Evolutionary conservation across 2,113 vertebrate species (phyloP).

Genomic region (Archilochus colubris): DNA sequence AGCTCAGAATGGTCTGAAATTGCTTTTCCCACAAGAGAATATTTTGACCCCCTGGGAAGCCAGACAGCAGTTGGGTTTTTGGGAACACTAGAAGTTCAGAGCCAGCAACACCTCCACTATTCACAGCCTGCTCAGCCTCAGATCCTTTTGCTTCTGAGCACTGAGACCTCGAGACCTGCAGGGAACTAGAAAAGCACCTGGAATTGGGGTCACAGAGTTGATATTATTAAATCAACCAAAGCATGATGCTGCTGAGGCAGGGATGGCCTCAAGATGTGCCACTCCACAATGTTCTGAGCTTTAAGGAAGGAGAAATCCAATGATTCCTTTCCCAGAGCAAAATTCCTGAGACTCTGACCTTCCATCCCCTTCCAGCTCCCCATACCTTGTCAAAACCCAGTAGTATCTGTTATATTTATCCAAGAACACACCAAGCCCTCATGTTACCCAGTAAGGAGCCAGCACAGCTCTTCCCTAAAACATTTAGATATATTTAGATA

Average conservation of each 20-base stretch:
- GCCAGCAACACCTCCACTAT: neutral
- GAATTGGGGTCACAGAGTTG: neutral
- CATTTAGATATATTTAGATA: accelerated
- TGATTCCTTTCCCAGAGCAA: neutral
- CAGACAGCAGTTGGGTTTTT: neutral
- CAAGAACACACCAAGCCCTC: neutral
- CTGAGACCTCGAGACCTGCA: neutral
- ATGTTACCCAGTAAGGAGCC: accelerated
- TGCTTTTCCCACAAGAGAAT: neutral
- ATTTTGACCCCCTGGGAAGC: neutral
- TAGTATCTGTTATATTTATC: neutral
- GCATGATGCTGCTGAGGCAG: accelerated
- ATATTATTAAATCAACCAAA: neutral
- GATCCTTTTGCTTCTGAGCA: neutral
- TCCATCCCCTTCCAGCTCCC: neutral
- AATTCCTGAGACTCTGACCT: neutral
- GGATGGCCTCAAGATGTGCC: neutral
- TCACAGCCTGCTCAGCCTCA: neutral
- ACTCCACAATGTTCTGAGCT: neutral
- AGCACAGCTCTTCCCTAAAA: neutral
- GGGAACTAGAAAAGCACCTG: neutral
- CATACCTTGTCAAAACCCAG: neutral
- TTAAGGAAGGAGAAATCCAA: neutral
- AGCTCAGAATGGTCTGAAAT: neutral
- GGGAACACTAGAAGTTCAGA: neutral